Evolutionary conservation across 1,140 invertebrate genomes (phyloP), one percentile per base, ranked within the genome.

Genomic region (Dysdera silvatica): DNA sequence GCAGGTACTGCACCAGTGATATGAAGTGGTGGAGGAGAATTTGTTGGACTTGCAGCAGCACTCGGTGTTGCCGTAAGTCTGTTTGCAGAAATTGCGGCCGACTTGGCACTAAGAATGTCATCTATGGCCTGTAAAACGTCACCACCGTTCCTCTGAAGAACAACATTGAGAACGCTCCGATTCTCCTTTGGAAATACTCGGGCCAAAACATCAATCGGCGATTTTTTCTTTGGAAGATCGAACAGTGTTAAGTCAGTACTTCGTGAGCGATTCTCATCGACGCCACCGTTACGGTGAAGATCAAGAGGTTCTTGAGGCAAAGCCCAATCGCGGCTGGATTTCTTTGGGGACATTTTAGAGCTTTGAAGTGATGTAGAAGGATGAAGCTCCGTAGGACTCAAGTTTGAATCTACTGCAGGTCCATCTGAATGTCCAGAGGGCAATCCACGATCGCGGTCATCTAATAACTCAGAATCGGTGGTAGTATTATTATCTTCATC

Each of bases 61-160:
- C 40, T 20, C 40, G 40, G 40, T 18, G 40, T 18, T 12, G 23
- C n/a, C 16, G 40, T 16, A 41, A 20, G 40, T 18, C 40, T 16
- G 23, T 18, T 20, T 4, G 40, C 40, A 18, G 23, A 14, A 12
- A 24, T 20, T 18, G 47, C 26, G 7, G 26, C 47, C 12, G 58
- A 51, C 28, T 60, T 56, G 12, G 56, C 53, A n/a, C 56, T 57
- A 14, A 65, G 43, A 18, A 65, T 41, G 32, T 65, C 51, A 16
- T 95, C 91, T 82, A 95, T 94, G 1, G 91, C 89, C 68, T 89
- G 86, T 0, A 94, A 83, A 0, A 93, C 86, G 72, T 95, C 90
- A 0, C 91, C 89, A 79, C 76, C 84, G 78, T 78, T 83, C 60
- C 82, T 78, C 55, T 83, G 81, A 3, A 95, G 79, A 47, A 90